These are phyloP conservation scores for Plectrocnemia conspersa DNA, from an alignment of 1,140 invertebrate species.

Conservation along the genomic window DNA sequence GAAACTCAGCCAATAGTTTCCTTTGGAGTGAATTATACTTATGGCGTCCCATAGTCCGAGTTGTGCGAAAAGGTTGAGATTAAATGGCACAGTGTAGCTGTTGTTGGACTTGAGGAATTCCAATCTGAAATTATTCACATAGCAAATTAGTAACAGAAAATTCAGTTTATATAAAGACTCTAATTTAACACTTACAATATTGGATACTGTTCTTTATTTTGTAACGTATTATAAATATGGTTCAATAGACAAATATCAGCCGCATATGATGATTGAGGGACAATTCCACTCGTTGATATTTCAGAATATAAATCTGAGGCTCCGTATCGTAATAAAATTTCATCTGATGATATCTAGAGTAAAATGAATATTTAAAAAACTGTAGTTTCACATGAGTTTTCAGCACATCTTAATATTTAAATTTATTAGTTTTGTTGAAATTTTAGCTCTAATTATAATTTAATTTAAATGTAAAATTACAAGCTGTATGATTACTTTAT, in stretches of 20 bases:
- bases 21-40: constrained; percentile 18
- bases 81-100: constrained; percentile 17
- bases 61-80: constrained; percentile 18
- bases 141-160: not conserved
- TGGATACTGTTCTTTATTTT: constrained; percentile 14
- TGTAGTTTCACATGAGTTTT: too few species aligned
- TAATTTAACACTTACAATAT: constrained; percentile 17
- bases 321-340: constrained; percentile 22
- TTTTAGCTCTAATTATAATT: too few species aligned
- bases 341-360: constrained; percentile 29
- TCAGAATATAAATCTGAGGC: constrained; percentile 24
- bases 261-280: constrained; percentile 21
- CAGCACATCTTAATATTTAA: too few species aligned
- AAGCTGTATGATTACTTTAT: too few species aligned
- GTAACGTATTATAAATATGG: constrained; percentile 16
- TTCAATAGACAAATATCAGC: constrained; percentile 26
- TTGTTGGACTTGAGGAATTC: constrained; percentile 23
- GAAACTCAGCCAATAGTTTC: constrained; percentile 24
- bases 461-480: too few species aligned
- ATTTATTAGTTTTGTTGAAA: too few species aligned
- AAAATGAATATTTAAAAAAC: too few species aligned
- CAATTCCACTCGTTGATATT: constrained; percentile 23
- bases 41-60: constrained; percentile 30
- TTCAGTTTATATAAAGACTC: constrained; percentile 1
- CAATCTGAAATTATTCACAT: constrained; percentile 19